Evolutionary conservation across 92 coral and sea anemone species (phyloP).

Genomic region (Paragorgia papillata): DNA sequence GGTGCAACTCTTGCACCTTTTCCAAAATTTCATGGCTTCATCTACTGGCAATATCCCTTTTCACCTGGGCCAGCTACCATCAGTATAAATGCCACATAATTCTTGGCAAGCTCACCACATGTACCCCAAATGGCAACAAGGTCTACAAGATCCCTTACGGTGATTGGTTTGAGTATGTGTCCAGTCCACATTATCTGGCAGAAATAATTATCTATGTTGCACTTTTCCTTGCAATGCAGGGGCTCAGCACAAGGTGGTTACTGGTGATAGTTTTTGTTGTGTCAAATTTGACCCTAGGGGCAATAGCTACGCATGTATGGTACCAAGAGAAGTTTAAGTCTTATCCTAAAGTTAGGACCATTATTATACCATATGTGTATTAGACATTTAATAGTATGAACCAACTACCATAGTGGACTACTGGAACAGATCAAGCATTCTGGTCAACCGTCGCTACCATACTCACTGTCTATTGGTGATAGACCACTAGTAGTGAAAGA

Average conservation of each 20-base stretch:
- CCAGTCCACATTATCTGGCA: constrained; percentile 95
- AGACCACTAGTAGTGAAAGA: too few relatives aligned
- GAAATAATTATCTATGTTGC: constrained; percentile 86
- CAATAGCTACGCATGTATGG: constrained; percentile 84
- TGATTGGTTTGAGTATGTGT: constrained; percentile 87
- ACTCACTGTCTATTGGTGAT: too few relatives aligned
- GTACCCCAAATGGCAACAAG: constrained; percentile 41
- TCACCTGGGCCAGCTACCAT: constrained; percentile 87
- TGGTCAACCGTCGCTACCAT: too few relatives aligned
- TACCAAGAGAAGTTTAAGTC: constrained; percentile 76
- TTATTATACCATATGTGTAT: constrained; percentile 80
- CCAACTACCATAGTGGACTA: too few relatives aligned
- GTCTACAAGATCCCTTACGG: constrained; percentile 81
- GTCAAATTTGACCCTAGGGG: constrained; percentile 75
- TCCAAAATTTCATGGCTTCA: constrained; percentile 62
- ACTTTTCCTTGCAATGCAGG: constrained; percentile 69
- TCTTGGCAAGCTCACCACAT: constrained; percentile 65
- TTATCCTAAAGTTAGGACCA: constrained; percentile 70
- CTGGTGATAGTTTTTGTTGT: constrained; percentile 74
- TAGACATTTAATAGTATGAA: too few relatives aligned
- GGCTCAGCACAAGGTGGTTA: constrained; percentile 59
- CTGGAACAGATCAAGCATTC: too few relatives aligned
- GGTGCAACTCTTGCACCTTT: constrained; percentile 59
- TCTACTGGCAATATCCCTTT: constrained; percentile 54
- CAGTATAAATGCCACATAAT: constrained; percentile 84